phyloP scores from a whole-genome alignment of 1,140 invertebrate genomes.

The Leptestheria dahalacensis region DNA sequence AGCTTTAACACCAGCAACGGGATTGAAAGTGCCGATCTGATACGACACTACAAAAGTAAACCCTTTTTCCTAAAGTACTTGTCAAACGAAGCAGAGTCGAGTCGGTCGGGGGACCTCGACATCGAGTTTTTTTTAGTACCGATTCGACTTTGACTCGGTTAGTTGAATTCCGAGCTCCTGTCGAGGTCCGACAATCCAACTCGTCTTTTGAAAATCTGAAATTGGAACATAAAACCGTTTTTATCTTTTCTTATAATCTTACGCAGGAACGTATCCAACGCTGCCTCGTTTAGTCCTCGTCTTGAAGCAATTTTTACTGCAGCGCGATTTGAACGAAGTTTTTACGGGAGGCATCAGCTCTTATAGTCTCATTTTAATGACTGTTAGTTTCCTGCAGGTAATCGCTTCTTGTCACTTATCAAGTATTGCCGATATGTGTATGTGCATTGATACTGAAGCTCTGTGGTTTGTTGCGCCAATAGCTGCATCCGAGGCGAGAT shows the following conservation, averaged over 20 bases:
- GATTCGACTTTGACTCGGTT: too few relatives aligned
- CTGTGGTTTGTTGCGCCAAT: too few relatives aligned
- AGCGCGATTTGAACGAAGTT: conserved; percentile 95
- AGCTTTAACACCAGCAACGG: conserved; percentile 96
- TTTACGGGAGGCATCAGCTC: conserved; percentile 98
- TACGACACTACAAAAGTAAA: conserved; percentile 57
- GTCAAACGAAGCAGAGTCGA: too few relatives aligned
- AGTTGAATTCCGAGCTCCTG: too few relatives aligned
- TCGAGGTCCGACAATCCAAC: too few relatives aligned
- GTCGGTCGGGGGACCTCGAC: too few relatives aligned
- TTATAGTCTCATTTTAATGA: conserved; percentile 95
- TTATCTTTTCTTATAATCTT: conserved; percentile 27
- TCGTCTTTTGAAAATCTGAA: too few relatives aligned
- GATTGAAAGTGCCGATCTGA: conserved; percentile 85
- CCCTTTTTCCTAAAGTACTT: too few relatives aligned
- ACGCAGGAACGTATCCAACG: conserved; percentile 53
- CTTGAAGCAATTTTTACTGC: conserved; percentile 91
- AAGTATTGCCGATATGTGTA: too few relatives aligned
- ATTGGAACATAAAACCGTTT: neutral
- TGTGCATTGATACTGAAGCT: too few relatives aligned
- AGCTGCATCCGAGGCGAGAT: conserved; percentile 56
- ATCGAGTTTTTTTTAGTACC: too few relatives aligned
- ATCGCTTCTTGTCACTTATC: too few relatives aligned
- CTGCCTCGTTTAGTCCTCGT: conserved; percentile 88
- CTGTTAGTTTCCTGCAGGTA: conserved; percentile 91